Percentiles rank a stretch among this genome's conserved stretches.
Conservation (phyloP, 1,140 invertebrate genomes). For the Prorops nasuta region DNA sequence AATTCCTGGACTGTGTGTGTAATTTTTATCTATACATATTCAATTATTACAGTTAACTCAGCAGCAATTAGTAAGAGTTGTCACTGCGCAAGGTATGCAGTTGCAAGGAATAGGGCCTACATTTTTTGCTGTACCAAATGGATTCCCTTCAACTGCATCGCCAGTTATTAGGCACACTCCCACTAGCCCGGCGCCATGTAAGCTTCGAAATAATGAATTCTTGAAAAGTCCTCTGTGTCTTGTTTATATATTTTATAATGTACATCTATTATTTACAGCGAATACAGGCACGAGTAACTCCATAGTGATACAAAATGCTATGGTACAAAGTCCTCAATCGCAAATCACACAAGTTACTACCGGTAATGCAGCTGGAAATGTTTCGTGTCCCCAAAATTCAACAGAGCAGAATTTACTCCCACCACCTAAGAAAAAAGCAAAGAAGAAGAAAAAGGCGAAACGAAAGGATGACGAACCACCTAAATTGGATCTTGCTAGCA, state of each 20-base stretch:
- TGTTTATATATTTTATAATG: not conserved
- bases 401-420: slow-evolving; percentile 50
- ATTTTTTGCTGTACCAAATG: slow-evolving; percentile 55
- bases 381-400: slow-evolving; percentile 37
- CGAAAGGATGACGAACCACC: slow-evolving; percentile 59
- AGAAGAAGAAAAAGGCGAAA: slow-evolving; percentile 56
- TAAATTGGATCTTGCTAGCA: slow-evolving; percentile 57
- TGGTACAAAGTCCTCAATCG: slow-evolving; percentile 52
- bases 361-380: slow-evolving; percentile 32
- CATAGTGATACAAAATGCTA: slow-evolving; percentile 54
- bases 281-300: slow-evolving; percentile 45
- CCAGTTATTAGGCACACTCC: slow-evolving; percentile 54
- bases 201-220: slow-evolving; percentile 20
- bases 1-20: not conserved
- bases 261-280: slow-evolving; percentile 26
- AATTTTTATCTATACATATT: slow-evolving; percentile 5
- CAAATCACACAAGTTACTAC: slow-evolving; percentile 46
- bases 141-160: slow-evolving; percentile 48
- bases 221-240: not conserved
- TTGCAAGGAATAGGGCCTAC: slow-evolving; percentile 51
- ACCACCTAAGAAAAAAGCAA: slow-evolving; percentile 54
- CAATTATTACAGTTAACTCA: slow-evolving; percentile 47
- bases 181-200: slow-evolving; percentile 52
- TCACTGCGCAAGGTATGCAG: slow-evolving; percentile 54
- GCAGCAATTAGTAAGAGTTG: slow-evolving; percentile 52